Conservation (phyloP, 2,797 vertebrate genomes). For the Florisuga fusca region DNA sequence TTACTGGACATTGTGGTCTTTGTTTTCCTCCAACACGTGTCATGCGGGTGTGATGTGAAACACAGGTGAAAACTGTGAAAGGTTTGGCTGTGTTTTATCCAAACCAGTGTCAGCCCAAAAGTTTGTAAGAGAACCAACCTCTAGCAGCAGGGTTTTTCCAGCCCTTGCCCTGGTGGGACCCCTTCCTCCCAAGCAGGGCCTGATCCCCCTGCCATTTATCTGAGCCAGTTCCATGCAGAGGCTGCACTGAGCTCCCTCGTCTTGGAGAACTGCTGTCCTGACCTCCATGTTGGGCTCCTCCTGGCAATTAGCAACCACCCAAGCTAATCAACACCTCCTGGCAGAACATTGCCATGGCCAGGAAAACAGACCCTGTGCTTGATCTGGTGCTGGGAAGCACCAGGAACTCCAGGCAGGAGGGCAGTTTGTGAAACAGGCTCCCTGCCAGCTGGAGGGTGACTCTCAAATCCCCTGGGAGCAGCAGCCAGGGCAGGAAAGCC, state of each 20-base stretch:
- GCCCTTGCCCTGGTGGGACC: background rate
- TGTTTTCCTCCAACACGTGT: background rate
- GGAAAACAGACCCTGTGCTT: background rate
- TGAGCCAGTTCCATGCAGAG: rapidly evolving
- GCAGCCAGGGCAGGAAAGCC: background rate
- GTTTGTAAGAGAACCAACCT: background rate
- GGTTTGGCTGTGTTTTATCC: background rate
- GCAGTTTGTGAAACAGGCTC: background rate
- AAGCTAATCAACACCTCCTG: conserved; percentile 25
- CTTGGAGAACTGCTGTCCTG: background rate
- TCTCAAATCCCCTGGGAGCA: background rate
- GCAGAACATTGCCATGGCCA: background rate
- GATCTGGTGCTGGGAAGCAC: conserved; percentile 44
- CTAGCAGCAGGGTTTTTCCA: background rate
- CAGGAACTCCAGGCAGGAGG: background rate
- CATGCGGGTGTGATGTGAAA: background rate
- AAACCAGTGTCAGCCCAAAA: background rate
- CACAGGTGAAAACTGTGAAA: background rate
- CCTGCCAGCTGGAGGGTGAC: background rate
- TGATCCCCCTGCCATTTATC: rapidly evolving
- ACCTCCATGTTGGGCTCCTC: background rate
- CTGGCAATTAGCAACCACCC: conserved; percentile 33
- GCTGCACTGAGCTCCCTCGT: background rate
- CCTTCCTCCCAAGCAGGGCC: background rate
- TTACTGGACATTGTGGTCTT: background rate